Evolutionary conservation across 2,797 vertebrate species (phyloP), one percentile per base, ranked within the genome.

Genomic region (Acrossocheilus fasciatus): DNA sequence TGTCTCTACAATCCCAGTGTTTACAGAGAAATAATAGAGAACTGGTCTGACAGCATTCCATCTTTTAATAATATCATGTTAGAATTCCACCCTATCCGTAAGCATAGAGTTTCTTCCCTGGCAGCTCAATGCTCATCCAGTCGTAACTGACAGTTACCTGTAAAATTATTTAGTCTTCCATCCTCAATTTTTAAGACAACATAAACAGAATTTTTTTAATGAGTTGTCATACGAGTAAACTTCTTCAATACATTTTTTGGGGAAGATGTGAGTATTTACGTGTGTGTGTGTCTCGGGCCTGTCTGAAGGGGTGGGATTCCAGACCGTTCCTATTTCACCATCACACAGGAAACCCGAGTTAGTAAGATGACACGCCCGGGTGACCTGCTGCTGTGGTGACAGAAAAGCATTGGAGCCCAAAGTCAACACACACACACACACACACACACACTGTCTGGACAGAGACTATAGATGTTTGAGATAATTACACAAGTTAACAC

Each of bases 21-120:
- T 91, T 91, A 85, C 84, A 75, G 57, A 70, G n/a, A 85, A 90
- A 92, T 91, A 89, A 90, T 85, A 89, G 10, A 68, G 23, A 85
- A 88, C 94, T 89, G 52, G 94, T 90, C 86, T 89, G 88, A 91
- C 93, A 84, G 92, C 94, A 95, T 95, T 94, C 92, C 92, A 20
- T 83, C 0, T 66, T 70, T 77, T 81, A 79, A 78, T 74, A 82
- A 59, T 20, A 23, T 69, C 64, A 79, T 70, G 41, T 45, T 85
- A 72, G 59, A 82, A 87, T 80, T 85, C 68, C 77, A 68, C 39
- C 50, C 52, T 20, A n/a, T 1, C 82, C 8, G 47, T 88, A 91
- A 73, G 86, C 68, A 79, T 69, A 64, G 90, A 59, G 62, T 89
- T 87, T 75, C 79, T 86, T 45, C 62, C 26, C 80, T 82, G 74